Conservation (phyloP, 2,888 invertebrate species). For the Copidosoma aretas region DNA sequence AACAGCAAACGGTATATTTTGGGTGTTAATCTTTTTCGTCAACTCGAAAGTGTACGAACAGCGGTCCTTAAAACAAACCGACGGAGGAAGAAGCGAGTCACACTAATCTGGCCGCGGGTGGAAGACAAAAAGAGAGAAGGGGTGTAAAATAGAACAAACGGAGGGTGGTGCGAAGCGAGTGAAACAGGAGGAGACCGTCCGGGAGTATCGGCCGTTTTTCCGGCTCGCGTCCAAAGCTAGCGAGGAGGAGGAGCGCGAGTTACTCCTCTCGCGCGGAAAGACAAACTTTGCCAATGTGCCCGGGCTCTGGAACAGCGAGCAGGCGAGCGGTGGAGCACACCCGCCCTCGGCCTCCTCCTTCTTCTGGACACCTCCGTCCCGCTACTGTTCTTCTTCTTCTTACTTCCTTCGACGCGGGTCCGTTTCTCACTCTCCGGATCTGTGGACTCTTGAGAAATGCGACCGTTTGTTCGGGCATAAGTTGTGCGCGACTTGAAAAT, state of each 20-base stretch:
- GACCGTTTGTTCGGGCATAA: slow-evolving; percentile 23
- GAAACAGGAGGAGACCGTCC: slow-evolving; percentile 1
- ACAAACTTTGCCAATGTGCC: slow-evolving; percentile 35
- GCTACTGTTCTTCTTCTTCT: neutral
- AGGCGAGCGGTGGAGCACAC: too few relatives aligned
- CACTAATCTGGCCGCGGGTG: neutral
- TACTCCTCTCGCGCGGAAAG: slow-evolving; percentile 37
- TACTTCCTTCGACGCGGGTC: neutral
- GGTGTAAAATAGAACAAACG: slow-evolving; percentile 11
- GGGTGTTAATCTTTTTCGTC: too few relatives aligned
- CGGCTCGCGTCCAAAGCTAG: slow-evolving; percentile 30
- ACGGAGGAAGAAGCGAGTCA: slow-evolving; percentile 9
- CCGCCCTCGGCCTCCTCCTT: neutral
- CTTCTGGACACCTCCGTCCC: neutral
- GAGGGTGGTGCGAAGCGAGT: slow-evolving; percentile 22
- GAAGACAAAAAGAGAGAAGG: neutral
- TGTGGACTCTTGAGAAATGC: slow-evolving; percentile 25
- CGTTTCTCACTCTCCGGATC: neutral
- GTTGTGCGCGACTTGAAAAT: slow-evolving; percentile 22
- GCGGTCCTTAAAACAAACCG: neutral
- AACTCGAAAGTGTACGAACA: too few relatives aligned
- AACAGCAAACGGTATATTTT: too few relatives aligned
- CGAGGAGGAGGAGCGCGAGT: slow-evolving; percentile 11
- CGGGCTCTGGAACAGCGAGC: slow-evolving; percentile 20
- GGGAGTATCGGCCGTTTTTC: slow-evolving; percentile 24